phyloP scores from a whole-genome alignment of 2,888 invertebrate species.

The Eremobia ochroleuca region DNA sequence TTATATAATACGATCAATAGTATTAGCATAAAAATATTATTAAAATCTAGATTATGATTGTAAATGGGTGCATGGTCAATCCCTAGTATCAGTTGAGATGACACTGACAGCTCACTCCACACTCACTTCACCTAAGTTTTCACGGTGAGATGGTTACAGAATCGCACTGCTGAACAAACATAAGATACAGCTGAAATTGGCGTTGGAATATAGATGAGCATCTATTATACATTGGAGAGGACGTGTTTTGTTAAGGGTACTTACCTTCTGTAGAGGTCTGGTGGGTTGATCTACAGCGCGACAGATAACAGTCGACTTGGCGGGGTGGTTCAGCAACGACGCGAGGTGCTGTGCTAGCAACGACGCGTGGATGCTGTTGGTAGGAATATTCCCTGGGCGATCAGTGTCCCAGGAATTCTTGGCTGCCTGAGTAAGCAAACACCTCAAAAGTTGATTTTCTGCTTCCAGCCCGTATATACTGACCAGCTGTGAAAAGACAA shows the following conservation, averaged over 20 bases:
- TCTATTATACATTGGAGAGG: slow-evolving; percentile 1
- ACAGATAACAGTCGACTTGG: slow-evolving; percentile 96
- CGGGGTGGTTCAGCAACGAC: slow-evolving; percentile 95
- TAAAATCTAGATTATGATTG: too few relatives aligned
- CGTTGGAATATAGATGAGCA: slow-evolving; percentile 48
- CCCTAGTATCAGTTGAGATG: too few relatives aligned
- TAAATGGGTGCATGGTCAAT: too few relatives aligned
- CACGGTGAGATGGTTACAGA: too few relatives aligned
- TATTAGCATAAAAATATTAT: too few relatives aligned
- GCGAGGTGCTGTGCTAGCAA: slow-evolving; percentile 90
- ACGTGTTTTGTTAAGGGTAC: slow-evolving; percentile 40
- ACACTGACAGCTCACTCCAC: too few relatives aligned
- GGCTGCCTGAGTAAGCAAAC: slow-evolving; percentile 95
- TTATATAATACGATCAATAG: too few relatives aligned
- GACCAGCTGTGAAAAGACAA: slow-evolving; percentile 93
- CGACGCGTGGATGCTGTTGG: slow-evolving; percentile 94
- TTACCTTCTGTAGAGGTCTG: slow-evolving; percentile 92
- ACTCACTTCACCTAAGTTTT: too few relatives aligned
- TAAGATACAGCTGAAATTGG: slow-evolving; percentile 64
- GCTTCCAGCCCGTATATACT: slow-evolving; percentile 98
- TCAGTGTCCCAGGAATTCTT: slow-evolving; percentile 94
- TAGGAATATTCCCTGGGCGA: slow-evolving; percentile 93
- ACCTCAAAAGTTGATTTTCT: slow-evolving; percentile 98
- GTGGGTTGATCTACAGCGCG: slow-evolving; percentile 96
- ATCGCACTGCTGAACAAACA: too few relatives aligned